These are phyloP conservation scores for Dryadula phaetusa DNA, from an alignment of 2,888 invertebrate genomes.

Conservation along the genomic window DNA sequence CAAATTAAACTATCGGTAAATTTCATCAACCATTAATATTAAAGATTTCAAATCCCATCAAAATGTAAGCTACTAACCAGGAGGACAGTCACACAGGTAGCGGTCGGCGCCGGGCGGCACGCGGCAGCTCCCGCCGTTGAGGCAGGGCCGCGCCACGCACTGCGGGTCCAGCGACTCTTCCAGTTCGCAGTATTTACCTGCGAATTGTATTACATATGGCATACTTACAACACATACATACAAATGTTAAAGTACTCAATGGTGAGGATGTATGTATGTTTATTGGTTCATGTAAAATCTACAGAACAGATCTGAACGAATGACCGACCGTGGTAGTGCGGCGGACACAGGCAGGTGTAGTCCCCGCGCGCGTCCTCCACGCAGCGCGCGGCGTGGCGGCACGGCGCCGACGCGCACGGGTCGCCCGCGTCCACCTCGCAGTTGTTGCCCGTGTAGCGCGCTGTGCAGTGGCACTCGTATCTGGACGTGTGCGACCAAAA, in stretches of 20 bases:
- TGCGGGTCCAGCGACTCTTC: constrained; percentile 87
- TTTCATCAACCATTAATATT: too few relatives aligned
- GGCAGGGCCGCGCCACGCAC: constrained; percentile 91
- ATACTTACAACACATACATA: too few relatives aligned
- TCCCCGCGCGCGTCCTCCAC: constrained; percentile 86
- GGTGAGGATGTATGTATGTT: too few relatives aligned
- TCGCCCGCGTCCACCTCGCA: constrained; percentile 93
- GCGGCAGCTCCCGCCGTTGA: constrained; percentile 90
- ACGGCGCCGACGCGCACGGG: constrained; percentile 88
- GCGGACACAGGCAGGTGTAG: constrained; percentile 88
- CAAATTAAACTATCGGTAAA: too few relatives aligned
- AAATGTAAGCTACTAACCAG: constrained; percentile 79
- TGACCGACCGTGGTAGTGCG: constrained; percentile 85
- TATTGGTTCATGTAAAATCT: too few relatives aligned
- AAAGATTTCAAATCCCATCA: too few relatives aligned
- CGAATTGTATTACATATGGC: not conserved
- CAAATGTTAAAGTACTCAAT: too few relatives aligned
- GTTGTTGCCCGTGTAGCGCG: constrained; percentile 93
- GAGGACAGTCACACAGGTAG: constrained; percentile 85
- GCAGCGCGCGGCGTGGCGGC: constrained; percentile 90
- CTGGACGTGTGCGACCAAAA: constrained; percentile 53
- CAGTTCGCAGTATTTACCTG: constrained; percentile 88
- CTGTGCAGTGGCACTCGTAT: constrained; percentile 93
- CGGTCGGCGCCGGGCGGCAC: constrained; percentile 83
- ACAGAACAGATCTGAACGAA: too few relatives aligned